Conservation (phyloP, 2,113 vertebrate species). For the Sialia sialis region DNA sequence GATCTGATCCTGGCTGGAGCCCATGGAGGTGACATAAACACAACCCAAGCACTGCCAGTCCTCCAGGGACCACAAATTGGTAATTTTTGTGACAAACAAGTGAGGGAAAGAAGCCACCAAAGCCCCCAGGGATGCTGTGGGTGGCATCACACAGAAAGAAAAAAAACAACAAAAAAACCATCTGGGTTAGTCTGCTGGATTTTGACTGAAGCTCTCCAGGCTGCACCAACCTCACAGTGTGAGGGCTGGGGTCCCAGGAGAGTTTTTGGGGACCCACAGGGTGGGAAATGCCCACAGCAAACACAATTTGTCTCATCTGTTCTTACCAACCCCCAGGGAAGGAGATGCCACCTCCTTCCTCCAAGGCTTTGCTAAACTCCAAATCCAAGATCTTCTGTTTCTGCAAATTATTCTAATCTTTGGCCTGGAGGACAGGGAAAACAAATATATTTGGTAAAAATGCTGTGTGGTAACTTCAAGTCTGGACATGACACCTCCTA, state of each 20-base stretch:
- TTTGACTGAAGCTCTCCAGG: not conserved
- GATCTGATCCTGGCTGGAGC: rapidly evolving
- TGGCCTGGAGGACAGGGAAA: not conserved
- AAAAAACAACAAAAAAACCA: not conserved
- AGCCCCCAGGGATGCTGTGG: rapidly evolving
- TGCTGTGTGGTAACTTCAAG: not conserved
- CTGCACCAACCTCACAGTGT: rapidly evolving
- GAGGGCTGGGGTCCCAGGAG: not conserved
- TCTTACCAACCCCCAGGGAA: not conserved
- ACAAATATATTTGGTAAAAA: not conserved
- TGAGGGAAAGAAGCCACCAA: not conserved
- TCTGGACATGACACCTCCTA: not conserved
- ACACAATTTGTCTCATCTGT: not conserved
- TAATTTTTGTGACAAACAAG: not conserved
- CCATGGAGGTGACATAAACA: not conserved
- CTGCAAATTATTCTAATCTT: not conserved
- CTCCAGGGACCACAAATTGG: not conserved
- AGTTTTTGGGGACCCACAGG: not conserved
- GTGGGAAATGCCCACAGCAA: not conserved
- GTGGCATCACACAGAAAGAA: not conserved
- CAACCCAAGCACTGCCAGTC: not conserved
- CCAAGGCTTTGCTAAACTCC: not conserved
- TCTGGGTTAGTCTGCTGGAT: not conserved
- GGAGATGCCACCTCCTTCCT: not conserved
- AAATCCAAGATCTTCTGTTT: not conserved